Conservation (phyloP, 2,113 vertebrate genomes). For the Micronycteris hirsuta region DNA sequence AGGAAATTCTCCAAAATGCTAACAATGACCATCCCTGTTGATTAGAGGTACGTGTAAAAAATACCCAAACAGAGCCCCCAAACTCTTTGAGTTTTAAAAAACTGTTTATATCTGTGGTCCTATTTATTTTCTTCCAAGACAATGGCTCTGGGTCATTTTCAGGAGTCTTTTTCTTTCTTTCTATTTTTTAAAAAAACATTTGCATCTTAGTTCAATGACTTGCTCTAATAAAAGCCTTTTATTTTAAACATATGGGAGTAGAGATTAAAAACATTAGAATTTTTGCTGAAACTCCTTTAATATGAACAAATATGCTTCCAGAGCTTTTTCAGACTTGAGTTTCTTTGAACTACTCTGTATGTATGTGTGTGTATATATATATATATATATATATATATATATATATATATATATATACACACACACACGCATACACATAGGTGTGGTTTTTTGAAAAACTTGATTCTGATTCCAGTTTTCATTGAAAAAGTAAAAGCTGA, state of each 20-base stretch:
- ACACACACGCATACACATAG: too few relatives aligned
- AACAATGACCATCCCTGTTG: neutral
- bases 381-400: neutral
- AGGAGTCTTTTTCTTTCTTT: neutral
- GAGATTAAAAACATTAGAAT: conserved; percentile 63
- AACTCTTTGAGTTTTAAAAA: neutral
- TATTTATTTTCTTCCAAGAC: neutral
- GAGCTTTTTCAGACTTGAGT: conserved; percentile 53
- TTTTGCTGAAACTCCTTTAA: conserved; percentile 53
- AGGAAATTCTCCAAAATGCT: conserved; percentile 21
- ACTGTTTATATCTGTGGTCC: neutral
- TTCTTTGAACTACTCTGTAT: conserved; percentile 38
- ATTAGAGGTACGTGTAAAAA: neutral
- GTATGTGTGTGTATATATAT: neutral
- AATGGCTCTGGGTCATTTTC: conserved; percentile 15
- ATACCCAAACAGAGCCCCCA: neutral
- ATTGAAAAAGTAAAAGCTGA: conserved; percentile 24
- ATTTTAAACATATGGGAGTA: conserved; percentile 67
- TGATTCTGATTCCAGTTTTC: conserved; percentile 40
- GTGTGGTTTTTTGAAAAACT: too few relatives aligned
- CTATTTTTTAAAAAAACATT: neutral
- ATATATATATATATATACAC: neutral
- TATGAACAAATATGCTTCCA: conserved; percentile 56
- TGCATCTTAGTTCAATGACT: conserved; percentile 45
- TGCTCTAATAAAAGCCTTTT: conserved; percentile 55